phyloP scores from a whole-genome alignment of 1,140 invertebrate species.

The Drosophila takahashii region DNA sequence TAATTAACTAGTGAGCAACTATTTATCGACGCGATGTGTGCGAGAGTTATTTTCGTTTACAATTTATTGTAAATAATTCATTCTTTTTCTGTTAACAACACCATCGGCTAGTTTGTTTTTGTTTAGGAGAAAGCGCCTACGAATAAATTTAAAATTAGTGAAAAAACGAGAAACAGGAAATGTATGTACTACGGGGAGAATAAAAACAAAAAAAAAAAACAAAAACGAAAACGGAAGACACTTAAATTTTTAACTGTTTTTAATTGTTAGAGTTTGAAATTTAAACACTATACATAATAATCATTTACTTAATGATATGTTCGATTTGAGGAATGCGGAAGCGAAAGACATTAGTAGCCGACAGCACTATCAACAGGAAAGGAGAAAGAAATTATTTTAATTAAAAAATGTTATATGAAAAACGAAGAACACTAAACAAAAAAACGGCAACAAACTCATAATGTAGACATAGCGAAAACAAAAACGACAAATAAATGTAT shows the following conservation, averaged over 20 bases:
- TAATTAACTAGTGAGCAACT: conserved; percentile 51
- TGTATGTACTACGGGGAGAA: conserved; percentile 59
- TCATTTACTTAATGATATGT: conserved; percentile 74
- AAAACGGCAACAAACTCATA: conserved; percentile 61
- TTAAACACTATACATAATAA: conserved; percentile 61
- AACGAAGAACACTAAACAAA: conserved; percentile 42
- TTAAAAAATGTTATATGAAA: conserved; percentile 78
- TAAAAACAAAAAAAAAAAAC: conserved; percentile 43
- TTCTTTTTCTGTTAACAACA: conserved; percentile 51
- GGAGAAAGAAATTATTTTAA: conserved; percentile 74
- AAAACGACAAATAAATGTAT: conserved; percentile 83
- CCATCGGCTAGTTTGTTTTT: conserved; percentile 50
- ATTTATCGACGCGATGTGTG: conserved; percentile 58
- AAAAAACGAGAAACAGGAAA: conserved; percentile 72
- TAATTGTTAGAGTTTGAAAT: conserved; percentile 82
- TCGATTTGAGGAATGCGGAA: conserved; percentile 53
- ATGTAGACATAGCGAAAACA: conserved; percentile 70
- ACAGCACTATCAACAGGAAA: conserved; percentile 50
- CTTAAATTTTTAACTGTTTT: conserved; percentile 82
- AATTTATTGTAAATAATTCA: conserved; percentile 82
- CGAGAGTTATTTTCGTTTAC: conserved; percentile 56
- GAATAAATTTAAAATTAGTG: conserved; percentile 78
- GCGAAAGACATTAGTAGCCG: conserved; percentile 62
- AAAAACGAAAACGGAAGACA: conserved; percentile 32
- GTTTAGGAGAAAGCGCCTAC: conserved; percentile 54